These are phyloP conservation scores for Ichneumon xanthorius DNA, from an alignment of 2,888 invertebrate species.

Conservation along the genomic window DNA sequence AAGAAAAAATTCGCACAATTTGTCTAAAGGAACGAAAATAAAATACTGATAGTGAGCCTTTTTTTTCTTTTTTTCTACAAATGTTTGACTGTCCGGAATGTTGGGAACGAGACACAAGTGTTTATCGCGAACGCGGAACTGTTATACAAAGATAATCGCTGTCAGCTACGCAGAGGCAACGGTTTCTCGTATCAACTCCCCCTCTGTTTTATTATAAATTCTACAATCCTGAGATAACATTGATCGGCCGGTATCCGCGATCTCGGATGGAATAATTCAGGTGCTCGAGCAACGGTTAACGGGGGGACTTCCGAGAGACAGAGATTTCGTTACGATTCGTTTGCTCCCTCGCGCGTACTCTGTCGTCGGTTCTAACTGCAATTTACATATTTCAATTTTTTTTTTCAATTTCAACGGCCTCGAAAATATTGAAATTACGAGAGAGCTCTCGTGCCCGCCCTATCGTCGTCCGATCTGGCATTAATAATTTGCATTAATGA, in stretches of 20 bases:
- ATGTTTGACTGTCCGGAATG: not conserved
- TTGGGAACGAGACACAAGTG: no score
- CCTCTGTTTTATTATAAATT: slow-evolving; percentile 53
- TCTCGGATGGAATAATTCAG: slow-evolving; percentile 50
- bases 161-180: slow-evolving; percentile 23
- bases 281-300: slow-evolving; percentile 52
- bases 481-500: no score
- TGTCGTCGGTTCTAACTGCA: not conserved
- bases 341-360: slow-evolving; percentile 19
- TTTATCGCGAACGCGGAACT: slow-evolving; percentile 33
- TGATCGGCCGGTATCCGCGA: slow-evolving; percentile 36
- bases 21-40: not conserved
- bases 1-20: not conserved
- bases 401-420: no score
- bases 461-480: no score
- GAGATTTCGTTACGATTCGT: slow-evolving; percentile 59
- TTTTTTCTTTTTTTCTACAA: not conserved
- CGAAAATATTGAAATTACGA: no score
- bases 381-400: slow-evolving; percentile 17
- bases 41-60: no score
- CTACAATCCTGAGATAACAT: slow-evolving; percentile 45
- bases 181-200: slow-evolving; percentile 32
- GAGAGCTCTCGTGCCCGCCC: no score
- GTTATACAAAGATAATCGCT: slow-evolving; percentile 19
- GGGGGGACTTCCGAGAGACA: slow-evolving; percentile 15